Evolutionary conservation across 1,140 invertebrate species (phyloP).

Genomic region (Zaprionus camerounensis): DNA sequence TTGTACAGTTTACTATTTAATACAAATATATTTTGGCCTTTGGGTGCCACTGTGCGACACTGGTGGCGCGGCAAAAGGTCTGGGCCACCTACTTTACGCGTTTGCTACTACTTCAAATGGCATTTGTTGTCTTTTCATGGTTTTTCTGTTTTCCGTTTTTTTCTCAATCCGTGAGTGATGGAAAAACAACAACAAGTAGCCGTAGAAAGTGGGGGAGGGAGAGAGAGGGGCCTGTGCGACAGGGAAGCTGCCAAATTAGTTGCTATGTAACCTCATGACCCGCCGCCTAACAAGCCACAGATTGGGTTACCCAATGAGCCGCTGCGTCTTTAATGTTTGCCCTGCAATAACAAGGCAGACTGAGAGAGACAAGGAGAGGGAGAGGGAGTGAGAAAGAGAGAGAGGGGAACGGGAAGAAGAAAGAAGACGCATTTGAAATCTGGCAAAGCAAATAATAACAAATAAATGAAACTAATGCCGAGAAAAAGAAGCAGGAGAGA

Average conservation of each 20-base stretch:
- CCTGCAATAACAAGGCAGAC: conserved; percentile 42
- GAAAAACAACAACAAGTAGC: conserved; percentile 58
- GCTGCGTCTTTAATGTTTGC: conserved; percentile 60
- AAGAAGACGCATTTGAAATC: conserved; percentile 64
- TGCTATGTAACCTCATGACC: conserved; percentile 72
- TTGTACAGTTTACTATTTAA: not conserved
- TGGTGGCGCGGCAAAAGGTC: conserved; percentile 64
- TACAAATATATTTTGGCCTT: not conserved
- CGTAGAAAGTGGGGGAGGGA: not conserved
- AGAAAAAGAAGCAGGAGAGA: conserved; percentile 10
- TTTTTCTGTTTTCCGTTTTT: conserved; percentile 42
- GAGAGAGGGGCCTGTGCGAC: not conserved
- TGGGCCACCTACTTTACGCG: conserved; percentile 81
- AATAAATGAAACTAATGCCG: conserved; percentile 71
- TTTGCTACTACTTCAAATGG: conserved; percentile 81
- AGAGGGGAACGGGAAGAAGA: conserved; percentile 1
- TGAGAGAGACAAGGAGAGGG: not conserved
- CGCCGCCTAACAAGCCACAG: conserved; percentile 69
- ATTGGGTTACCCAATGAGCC: conserved; percentile 69
- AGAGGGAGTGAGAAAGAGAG: no score
- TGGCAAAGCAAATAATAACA: conserved; percentile 78
- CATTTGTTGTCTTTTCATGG: conserved; percentile 75
- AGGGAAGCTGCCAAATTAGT: conserved; percentile 71
- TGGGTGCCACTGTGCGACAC: conserved; percentile 47
- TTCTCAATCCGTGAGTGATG: conserved; percentile 50